These are phyloP conservation scores for Auanema freiburgensis DNA, from an alignment of 2,888 invertebrate species.

Conservation along the genomic window DNA sequence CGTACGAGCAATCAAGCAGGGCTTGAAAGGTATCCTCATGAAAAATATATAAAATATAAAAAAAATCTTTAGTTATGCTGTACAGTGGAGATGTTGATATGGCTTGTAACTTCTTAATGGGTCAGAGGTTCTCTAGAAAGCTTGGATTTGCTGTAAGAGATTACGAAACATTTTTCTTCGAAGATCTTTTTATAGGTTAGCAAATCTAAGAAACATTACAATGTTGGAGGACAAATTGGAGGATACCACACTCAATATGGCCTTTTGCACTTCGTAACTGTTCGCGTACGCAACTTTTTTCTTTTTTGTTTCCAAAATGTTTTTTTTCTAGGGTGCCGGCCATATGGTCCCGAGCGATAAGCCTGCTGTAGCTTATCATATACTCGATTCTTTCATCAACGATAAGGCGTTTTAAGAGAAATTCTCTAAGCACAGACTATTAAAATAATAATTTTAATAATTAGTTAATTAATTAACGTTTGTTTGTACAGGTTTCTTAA, in stretches of 20 bases:
- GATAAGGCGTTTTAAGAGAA: conserved; percentile 18
- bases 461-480: too few species aligned
- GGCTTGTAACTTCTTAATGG: conserved; percentile 48
- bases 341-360: conserved; percentile 23
- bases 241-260: conserved; percentile 40
- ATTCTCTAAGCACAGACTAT: too few species aligned
- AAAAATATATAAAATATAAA: not conserved
- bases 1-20: conserved; percentile 41
- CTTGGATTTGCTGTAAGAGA: conserved; percentile 37
- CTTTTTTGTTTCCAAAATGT: not conserved
- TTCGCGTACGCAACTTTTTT: conserved; percentile 12
- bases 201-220: conserved; percentile 30
- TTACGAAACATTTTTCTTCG: not conserved
- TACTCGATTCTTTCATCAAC: conserved; percentile 19
- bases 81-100: conserved; percentile 40
- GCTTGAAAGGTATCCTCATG: conserved; percentile 12
- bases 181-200: conserved; percentile 19
- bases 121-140: conserved; percentile 43
- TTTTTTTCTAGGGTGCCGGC: conserved; percentile 12
- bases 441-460: too few species aligned
- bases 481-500: too few species aligned
- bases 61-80: conserved; percentile 14
- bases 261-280: conserved; percentile 31
- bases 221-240: conserved; percentile 38
- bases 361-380: conserved; percentile 18